Evolutionary conservation across 2,888 invertebrate genomes (phyloP).

Genomic region (Amiota communis): DNA sequence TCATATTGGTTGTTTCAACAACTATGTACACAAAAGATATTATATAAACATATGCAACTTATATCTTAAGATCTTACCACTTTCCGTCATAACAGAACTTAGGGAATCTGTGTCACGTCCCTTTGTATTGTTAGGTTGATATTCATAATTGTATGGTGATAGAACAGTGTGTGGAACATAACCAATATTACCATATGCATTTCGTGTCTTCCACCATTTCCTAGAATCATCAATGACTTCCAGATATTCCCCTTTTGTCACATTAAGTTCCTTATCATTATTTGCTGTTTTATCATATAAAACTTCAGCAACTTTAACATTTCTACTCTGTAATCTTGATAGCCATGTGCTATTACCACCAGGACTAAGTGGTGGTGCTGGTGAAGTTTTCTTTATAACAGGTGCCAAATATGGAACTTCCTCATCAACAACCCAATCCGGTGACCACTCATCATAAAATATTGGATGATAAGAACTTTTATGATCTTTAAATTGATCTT

Average conservation of each 20-base stretch:
- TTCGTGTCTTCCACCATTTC: constrained; percentile 98
- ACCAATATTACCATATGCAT: constrained; percentile 87
- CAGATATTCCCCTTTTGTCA: constrained; percentile 93
- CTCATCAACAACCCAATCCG: constrained; percentile 88
- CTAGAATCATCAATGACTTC: constrained; percentile 97
- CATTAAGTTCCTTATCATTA: constrained; percentile 97
- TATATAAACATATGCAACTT: not conserved
- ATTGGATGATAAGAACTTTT: constrained; percentile 94
- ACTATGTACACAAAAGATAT: not conserved
- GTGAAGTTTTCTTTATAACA: constrained; percentile 14
- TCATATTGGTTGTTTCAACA: constrained; percentile 41
- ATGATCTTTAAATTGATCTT: constrained; percentile 94
- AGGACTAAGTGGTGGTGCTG: constrained; percentile 42
- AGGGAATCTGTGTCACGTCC: constrained; percentile 64
- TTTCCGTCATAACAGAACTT: constrained; percentile 50
- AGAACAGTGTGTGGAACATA: constrained; percentile 99
- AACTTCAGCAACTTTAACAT: constrained; percentile 87
- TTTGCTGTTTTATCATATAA: constrained; percentile 96
- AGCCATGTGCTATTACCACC: constrained; percentile 76
- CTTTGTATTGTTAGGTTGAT: constrained; percentile 39
- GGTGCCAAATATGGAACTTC: constrained; percentile 75
- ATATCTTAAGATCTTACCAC: constrained; percentile 38
- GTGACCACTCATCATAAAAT: constrained; percentile 97
- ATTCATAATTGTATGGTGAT: constrained; percentile 75
- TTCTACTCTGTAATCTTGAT: constrained; percentile 79